These are phyloP conservation scores for Anableps anableps DNA, from an alignment of 2,797 vertebrate species.

Conservation along the genomic window DNA sequence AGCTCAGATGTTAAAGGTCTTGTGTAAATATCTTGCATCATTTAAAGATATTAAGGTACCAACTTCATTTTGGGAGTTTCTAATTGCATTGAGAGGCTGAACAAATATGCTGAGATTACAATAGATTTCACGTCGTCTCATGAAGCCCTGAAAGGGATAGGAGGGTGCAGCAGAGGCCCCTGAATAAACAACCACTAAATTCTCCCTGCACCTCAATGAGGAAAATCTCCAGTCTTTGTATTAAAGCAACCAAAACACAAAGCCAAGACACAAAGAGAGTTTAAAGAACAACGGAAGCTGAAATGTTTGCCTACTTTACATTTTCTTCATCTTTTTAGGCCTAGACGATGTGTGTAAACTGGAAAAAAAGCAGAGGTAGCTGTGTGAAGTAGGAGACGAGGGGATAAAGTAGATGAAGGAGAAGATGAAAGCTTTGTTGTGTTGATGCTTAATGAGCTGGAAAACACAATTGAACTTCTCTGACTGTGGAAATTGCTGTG, in stretches of 20 bases:
- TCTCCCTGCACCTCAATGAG: constrained; percentile 63
- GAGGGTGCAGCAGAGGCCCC: constrained; percentile 81
- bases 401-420: constrained; percentile 65
- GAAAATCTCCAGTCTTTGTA: constrained; percentile 43
- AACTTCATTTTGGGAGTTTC: constrained; percentile 55
- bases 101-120: constrained; percentile 85
- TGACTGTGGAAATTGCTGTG: constrained; percentile 88
- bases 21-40: constrained; percentile 19
- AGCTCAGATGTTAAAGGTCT: constrained; percentile 2
- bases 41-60: constrained; percentile 40
- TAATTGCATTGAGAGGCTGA: constrained; percentile 79
- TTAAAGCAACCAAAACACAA: constrained; percentile 57
- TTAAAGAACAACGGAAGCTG: constrained; percentile 21
- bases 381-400: constrained; percentile 54
- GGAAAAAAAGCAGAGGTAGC: constrained; percentile 56
- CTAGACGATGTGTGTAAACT: constrained; percentile 38
- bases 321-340: constrained; percentile 35
- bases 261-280: constrained; percentile 35
- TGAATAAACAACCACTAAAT: constrained; percentile 88
- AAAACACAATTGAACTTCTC: constrained; percentile 89
- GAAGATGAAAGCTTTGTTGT: constrained; percentile 86
- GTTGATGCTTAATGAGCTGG: constrained; percentile 87
- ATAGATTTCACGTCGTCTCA: constrained; percentile 83
- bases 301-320: constrained; percentile 18
- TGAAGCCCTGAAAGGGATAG: constrained; percentile 78